Evolutionary conservation across 2,797 vertebrate species (phyloP), one percentile per base, ranked within the genome.

Genomic region (Protosalanx chinensis): DNA sequence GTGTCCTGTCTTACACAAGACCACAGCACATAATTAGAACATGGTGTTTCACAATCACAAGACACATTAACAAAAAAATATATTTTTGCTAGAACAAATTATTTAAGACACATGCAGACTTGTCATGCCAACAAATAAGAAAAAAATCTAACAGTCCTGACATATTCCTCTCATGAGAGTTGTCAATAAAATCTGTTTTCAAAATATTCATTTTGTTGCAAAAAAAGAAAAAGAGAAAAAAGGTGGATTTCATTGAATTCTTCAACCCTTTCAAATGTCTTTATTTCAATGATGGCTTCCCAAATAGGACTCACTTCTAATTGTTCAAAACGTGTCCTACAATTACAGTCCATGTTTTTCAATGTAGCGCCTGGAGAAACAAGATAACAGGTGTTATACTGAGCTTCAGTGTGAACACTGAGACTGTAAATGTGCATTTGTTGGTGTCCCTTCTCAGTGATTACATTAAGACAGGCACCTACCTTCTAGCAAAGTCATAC

Each of bases 401-500:
- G 7, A 62, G n/a, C 27, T 12, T 23, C 58, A 57, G 7, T 57
- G 5, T 8, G n/a, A n/a, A n/a, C 53, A 57, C 3, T 7, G 2
- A 0, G 37, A 41, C 37, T 41, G 37, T 8, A 41, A 41, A 41
- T 41, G 8, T 12, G 35, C 35, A 37, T 46, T 8, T 2, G 41
- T 12, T 46, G 41, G 10, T 46, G 41, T 41, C 53, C 18, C 53
- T 16, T 18, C 53, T 20, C 53, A 33, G 32, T 33, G n/a, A 72
- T 4, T 12, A 62, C 16, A 18, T 51, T 18, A 20, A 20, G 8
- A 46, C 33, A n/a, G 6, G 29, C 32, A 13, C n/a, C 18, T 81
- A 96, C 96, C 96, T 94, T 88, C 95, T 93, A 68, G 97, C 97
- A 3, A 95, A 96, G 77, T 95, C 93, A 12, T 98, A 98, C 76